phyloP scores from a whole-genome alignment of 1,140 invertebrate species.

The Oryctes rhinoceros region DNA sequence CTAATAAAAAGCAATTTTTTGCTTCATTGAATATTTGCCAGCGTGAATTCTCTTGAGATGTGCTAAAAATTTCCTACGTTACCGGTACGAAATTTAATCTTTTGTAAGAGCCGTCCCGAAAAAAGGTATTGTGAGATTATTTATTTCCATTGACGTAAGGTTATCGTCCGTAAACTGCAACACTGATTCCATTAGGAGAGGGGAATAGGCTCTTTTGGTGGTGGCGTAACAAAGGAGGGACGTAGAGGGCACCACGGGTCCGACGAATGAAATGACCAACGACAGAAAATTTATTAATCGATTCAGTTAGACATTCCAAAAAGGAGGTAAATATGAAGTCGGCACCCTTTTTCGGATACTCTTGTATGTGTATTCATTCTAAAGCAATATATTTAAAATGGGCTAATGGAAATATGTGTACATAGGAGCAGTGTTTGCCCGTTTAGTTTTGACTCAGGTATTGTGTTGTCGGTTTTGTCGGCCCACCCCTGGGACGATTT shows the following conservation, averaged over 20 bases:
- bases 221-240: slow-evolving; percentile 13
- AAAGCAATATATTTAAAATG: slow-evolving; percentile 55
- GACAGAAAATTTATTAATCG: slow-evolving; percentile 39
- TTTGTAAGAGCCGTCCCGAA: slow-evolving; percentile 24
- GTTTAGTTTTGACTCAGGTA: slow-evolving; percentile 51
- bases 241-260: not conserved
- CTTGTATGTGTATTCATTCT: slow-evolving; percentile 51
- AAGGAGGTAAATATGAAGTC: slow-evolving; percentile 42
- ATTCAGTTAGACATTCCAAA: slow-evolving; percentile 40
- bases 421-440: slow-evolving; percentile 54
- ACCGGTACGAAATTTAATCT: slow-evolving; percentile 38
- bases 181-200: slow-evolving; percentile 30
- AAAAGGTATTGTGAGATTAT: slow-evolving; percentile 34
- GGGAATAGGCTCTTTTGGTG: slow-evolving; percentile 16
- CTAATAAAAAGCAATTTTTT: slow-evolving; percentile 30
- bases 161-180: slow-evolving; percentile 33
- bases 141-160: slow-evolving; percentile 21
- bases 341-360: slow-evolving; percentile 50
- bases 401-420: slow-evolving; percentile 54
- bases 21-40: slow-evolving; percentile 38
- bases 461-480: slow-evolving; percentile 43
- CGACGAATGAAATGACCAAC: slow-evolving; percentile 33
- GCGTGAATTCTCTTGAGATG: slow-evolving; percentile 17
- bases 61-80: slow-evolving; percentile 37
- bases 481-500: slow-evolving; percentile 51